phyloP scores from a whole-genome alignment of 2,797 vertebrate genomes.

The Artibeus jamaicensis region DNA sequence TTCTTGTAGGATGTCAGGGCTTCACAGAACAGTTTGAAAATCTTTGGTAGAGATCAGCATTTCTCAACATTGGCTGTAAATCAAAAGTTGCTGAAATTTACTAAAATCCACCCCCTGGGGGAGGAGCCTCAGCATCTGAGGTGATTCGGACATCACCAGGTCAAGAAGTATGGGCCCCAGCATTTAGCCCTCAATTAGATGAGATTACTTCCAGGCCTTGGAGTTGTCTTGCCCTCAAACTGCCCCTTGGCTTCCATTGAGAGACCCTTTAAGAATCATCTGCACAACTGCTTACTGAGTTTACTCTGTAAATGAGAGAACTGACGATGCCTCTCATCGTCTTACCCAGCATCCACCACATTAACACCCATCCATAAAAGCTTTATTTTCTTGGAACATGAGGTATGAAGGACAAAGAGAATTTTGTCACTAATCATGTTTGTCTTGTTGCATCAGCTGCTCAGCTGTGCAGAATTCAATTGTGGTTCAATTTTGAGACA shows the following conservation, averaged over 20 bases:
- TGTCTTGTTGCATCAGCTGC: neutral
- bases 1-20: neutral
- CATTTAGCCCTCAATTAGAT: neutral
- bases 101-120: neutral
- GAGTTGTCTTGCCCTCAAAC: neutral
- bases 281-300: no score
- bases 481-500: rapidly evolving
- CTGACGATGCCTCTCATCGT: no score
- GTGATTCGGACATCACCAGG: neutral
- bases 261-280: neutral
- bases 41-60: no score
- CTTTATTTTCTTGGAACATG: neutral
- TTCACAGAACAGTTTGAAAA: neutral
- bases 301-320: neutral
- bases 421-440: no score
- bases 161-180: neutral
- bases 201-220: neutral
- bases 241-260: neutral
- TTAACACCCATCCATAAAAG: neutral
- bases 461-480: neutral
- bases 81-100: neutral
- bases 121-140: neutral
- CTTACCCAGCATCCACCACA: no score
- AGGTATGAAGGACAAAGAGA: neutral
- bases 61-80: neutral